phyloP scores from a whole-genome alignment of 2,888 invertebrate species.

The Drosophila pegasa region DNA sequence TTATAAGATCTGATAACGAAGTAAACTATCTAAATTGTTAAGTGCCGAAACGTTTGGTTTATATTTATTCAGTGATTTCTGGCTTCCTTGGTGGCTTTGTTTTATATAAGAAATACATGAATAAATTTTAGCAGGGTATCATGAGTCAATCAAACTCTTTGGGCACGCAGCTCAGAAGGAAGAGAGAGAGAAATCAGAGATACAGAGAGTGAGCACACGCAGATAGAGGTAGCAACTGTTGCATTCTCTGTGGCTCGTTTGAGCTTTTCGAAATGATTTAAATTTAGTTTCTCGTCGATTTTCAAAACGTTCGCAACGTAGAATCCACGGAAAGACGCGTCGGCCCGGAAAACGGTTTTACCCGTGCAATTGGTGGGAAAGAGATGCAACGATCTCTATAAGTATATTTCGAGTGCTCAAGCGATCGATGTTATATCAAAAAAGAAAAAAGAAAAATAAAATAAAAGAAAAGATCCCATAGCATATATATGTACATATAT shows the following conservation, averaged over 20 bases:
- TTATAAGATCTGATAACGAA: not conserved
- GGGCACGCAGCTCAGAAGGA: not conserved
- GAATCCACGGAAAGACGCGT: slow-evolving; percentile 30
- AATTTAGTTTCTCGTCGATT: slow-evolving; percentile 80
- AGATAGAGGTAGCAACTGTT: slow-evolving; percentile 24
- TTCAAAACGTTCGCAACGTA: slow-evolving; percentile 68
- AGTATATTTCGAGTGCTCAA: slow-evolving; percentile 74
- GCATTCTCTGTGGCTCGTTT: slow-evolving; percentile 44
- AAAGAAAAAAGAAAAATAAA: slow-evolving; percentile 53
- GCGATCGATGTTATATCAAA: slow-evolving; percentile 73
- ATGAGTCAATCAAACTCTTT: slow-evolving; percentile 1
- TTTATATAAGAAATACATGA: not conserved
- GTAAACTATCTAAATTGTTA: not conserved
- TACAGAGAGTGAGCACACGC: slow-evolving; percentile 12
- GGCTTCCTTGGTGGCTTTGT: too few species aligned
- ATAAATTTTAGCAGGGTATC: not conserved
- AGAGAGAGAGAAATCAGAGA: not conserved
- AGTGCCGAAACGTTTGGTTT: not conserved
- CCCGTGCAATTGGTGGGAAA: slow-evolving; percentile 72
- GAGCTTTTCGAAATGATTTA: slow-evolving; percentile 66
- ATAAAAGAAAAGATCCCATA: slow-evolving; percentile 50
- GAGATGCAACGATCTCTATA: slow-evolving; percentile 75
- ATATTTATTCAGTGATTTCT: not conserved
- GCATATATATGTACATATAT: slow-evolving; percentile 25
- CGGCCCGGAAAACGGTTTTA: slow-evolving; percentile 44